Percentiles rank a stretch among this genome's conserved stretches.
Conservation (phyloP, 2,888 invertebrate genomes). For the Sarcophaga subvicina region DNA sequence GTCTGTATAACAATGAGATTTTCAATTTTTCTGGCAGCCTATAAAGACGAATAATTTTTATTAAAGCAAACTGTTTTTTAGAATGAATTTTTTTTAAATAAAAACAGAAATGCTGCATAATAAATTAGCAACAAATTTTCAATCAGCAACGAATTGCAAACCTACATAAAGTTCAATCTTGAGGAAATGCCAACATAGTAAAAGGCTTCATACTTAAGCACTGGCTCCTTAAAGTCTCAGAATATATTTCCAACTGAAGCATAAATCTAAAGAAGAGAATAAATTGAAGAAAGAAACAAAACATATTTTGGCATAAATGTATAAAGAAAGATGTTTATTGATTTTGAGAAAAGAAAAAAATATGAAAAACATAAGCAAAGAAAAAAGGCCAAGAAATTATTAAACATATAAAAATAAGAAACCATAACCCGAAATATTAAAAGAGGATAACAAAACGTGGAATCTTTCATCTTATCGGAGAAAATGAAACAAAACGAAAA, state of each 20-base stretch:
- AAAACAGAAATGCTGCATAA: background rate
- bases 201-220: constrained; percentile 18
- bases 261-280: constrained; percentile 16
- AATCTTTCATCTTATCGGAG: background rate
- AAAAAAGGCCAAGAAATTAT: constrained; percentile 10
- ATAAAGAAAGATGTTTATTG: constrained; percentile 33
- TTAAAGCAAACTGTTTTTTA: too few species aligned
- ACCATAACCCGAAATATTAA: constrained; percentile 23
- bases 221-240: constrained; percentile 53
- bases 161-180: constrained; percentile 31
- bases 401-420: background rate
- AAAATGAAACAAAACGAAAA: background rate
- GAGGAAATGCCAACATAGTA: constrained; percentile 32
- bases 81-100: too few species aligned
- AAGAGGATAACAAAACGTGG: constrained; percentile 25
- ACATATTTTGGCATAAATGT: constrained; percentile 55
- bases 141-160: constrained; percentile 11
- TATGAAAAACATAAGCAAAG: background rate
- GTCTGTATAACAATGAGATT: background rate
- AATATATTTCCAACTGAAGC: constrained; percentile 11
- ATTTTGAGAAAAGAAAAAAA: constrained; percentile 29
- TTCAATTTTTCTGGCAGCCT: too few species aligned
- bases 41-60: too few species aligned
- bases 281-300: background rate
- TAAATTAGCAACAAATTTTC: background rate